Percentiles rank a stretch among this genome's conserved stretches.
These are phyloP conservation scores for Melinopterus prodromus DNA, from an alignment of 2,888 invertebrate genomes.

Conservation along the genomic window DNA sequence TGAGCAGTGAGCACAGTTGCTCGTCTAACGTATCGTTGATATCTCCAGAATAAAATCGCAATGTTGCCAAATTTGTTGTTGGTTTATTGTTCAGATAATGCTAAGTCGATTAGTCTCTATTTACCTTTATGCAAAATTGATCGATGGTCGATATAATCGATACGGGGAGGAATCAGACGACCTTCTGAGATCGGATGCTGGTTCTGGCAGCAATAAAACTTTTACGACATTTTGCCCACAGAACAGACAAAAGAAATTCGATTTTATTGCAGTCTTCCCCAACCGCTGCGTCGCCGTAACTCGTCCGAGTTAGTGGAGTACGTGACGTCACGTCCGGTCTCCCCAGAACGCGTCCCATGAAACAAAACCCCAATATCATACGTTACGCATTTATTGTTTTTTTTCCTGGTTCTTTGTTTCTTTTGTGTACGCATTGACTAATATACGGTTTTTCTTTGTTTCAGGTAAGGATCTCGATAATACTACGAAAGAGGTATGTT, in stretches of 20 bases:
- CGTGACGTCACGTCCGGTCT: not conserved
- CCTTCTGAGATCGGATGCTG: not conserved
- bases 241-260: not conserved
- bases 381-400: not conserved
- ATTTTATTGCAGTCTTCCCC: conserved; percentile 4
- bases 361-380: not conserved
- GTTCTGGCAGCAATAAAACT: not conserved
- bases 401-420: not conserved
- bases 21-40: too few species aligned
- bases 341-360: not conserved
- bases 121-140: not conserved
- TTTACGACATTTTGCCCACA: not conserved
- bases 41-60: too few species aligned
- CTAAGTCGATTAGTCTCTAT: not conserved
- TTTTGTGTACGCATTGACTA: not conserved
- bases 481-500: not conserved
- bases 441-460: not conserved
- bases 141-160: not conserved
- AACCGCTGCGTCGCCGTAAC: not conserved
- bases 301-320: not conserved
- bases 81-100: too few species aligned
- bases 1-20: too few species aligned
- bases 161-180: not conserved
- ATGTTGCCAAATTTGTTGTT: too few species aligned
- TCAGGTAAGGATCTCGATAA: not conserved